Percentiles rank a stretch among this genome's conserved stretches.
These are phyloP conservation scores for Tetramorium parvispinum DNA, from an alignment of 1,140 invertebrate genomes.

Conservation along the genomic window DNA sequence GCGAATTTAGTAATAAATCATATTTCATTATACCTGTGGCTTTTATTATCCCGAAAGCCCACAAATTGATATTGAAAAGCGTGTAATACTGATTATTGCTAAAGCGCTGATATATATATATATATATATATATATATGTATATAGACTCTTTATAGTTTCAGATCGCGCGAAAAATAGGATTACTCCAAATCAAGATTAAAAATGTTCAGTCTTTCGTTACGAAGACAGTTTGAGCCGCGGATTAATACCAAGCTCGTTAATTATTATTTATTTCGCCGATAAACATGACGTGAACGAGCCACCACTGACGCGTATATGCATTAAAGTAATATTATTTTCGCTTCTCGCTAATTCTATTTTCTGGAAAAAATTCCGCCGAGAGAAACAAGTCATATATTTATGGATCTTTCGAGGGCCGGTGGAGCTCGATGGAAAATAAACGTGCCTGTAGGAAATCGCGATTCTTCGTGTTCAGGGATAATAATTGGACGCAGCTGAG, in stretches of 20 bases:
- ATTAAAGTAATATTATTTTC: conserved; percentile 38
- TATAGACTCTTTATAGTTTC: not conserved
- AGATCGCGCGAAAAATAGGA: not conserved
- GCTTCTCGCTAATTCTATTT: not conserved
- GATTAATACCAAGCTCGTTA: conserved; percentile 7
- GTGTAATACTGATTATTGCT: not conserved
- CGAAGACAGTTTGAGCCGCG: not conserved
- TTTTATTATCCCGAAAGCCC: not conserved
- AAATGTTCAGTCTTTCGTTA: not conserved
- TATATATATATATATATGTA: too few relatives aligned
- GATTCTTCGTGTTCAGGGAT: conserved; percentile 78
- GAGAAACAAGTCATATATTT: conserved; percentile 18
- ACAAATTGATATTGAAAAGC: not conserved
- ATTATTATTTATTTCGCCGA: conserved; percentile 37
- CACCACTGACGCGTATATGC: not conserved
- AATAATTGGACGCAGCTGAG: conserved; percentile 68
- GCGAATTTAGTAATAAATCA: conserved; percentile 82
- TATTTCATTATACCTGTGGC: conserved; percentile 76
- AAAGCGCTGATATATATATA: not conserved
- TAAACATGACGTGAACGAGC: conserved; percentile 4
- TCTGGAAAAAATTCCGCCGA: not conserved
- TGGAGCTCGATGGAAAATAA: conserved; percentile 41
- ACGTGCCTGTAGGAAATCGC: conserved; percentile 32
- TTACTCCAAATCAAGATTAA: not conserved
- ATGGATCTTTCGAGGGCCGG: not conserved